phyloP scores from a whole-genome alignment of 2,888 invertebrate species.

The Empis stercorea region DNA sequence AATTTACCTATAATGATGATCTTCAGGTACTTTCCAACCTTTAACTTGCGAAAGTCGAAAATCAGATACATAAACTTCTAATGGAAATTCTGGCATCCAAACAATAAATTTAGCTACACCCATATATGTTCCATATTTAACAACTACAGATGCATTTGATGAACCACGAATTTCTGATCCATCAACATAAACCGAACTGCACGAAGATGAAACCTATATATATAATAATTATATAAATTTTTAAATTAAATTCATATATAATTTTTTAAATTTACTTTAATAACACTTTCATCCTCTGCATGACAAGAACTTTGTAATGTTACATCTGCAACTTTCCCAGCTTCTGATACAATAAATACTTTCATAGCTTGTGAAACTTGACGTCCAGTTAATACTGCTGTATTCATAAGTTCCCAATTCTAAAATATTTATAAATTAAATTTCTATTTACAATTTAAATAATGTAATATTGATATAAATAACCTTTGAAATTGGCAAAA shows the following conservation, averaged over 20 bases:
- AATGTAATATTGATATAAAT: too few species aligned
- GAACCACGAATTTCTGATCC: slow-evolving; percentile 91
- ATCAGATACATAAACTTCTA: slow-evolving; percentile 82
- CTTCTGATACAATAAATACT: slow-evolving; percentile 87
- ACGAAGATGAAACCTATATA: slow-evolving; percentile 79
- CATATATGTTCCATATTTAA: slow-evolving; percentile 82
- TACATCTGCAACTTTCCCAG: slow-evolving; percentile 88
- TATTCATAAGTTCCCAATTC: slow-evolving; percentile 93
- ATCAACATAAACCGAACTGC: slow-evolving; percentile 92
- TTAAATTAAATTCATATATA: slow-evolving; percentile 3
- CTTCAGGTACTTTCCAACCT: slow-evolving; percentile 85
- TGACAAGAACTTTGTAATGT: slow-evolving; percentile 89
- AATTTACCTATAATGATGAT: slow-evolving; percentile 40
- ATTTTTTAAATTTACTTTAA: slow-evolving; percentile 59
- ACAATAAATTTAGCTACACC: slow-evolving; percentile 82
- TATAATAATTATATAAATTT: slow-evolving; percentile 3
- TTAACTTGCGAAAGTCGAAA: slow-evolving; percentile 83
- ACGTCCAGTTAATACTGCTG: slow-evolving; percentile 85
- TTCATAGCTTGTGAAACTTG: slow-evolving; percentile 92
- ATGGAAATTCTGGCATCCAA: slow-evolving; percentile 92
- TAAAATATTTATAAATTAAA: slow-evolving; percentile 33
- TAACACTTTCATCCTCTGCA: slow-evolving; percentile 88
- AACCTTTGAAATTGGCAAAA: slow-evolving; percentile 87
- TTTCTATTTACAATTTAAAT: too few species aligned
- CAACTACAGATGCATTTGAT: slow-evolving; percentile 85